phyloP scores from a whole-genome alignment of 2,797 vertebrate species.

The Catostomus latipinnis region DNA sequence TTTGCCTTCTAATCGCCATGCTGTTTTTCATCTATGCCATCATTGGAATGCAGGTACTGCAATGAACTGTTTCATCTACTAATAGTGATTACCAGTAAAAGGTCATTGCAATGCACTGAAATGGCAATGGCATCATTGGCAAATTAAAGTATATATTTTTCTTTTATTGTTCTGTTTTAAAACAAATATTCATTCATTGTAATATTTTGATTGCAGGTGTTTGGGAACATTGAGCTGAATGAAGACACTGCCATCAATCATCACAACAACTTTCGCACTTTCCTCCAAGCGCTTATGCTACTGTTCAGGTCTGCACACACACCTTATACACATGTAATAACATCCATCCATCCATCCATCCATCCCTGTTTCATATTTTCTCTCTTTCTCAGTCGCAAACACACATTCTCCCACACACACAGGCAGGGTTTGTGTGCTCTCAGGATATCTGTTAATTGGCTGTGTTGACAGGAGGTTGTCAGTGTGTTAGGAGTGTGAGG shows the following conservation, averaged over 20 bases:
- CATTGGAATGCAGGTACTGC: slow-evolving; percentile 95
- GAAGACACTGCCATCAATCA: slow-evolving; percentile 91
- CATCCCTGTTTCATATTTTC: too few relatives aligned
- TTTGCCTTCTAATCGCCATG: slow-evolving; percentile 98
- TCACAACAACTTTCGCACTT: slow-evolving; percentile 97
- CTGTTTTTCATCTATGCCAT: slow-evolving; percentile 99
- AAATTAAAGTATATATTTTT: neutral
- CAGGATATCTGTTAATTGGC: slow-evolving; percentile 3
- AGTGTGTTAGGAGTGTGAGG: slow-evolving; percentile 3
- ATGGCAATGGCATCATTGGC: too few relatives aligned
- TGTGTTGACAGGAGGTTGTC: slow-evolving; percentile 12
- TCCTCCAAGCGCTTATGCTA: slow-evolving; percentile 94
- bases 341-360: too few relatives aligned
- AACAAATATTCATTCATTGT: neutral
- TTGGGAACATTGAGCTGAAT: slow-evolving; percentile 92
- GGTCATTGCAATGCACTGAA: neutral
- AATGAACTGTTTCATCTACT: neutral
- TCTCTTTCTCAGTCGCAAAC: neutral
- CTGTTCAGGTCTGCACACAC: slow-evolving; percentile 85
- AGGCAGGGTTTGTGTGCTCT: slow-evolving; percentile 2
- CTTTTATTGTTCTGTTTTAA: neutral
- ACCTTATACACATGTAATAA: too few relatives aligned
- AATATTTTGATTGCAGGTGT: slow-evolving; percentile 80
- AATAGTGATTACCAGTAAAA: neutral
- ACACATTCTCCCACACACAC: neutral